Percentiles rank a stretch among this genome's conserved stretches.
phyloP scores from a whole-genome alignment of 2,797 vertebrate genomes.

The Novumbra hubbsi region DNA sequence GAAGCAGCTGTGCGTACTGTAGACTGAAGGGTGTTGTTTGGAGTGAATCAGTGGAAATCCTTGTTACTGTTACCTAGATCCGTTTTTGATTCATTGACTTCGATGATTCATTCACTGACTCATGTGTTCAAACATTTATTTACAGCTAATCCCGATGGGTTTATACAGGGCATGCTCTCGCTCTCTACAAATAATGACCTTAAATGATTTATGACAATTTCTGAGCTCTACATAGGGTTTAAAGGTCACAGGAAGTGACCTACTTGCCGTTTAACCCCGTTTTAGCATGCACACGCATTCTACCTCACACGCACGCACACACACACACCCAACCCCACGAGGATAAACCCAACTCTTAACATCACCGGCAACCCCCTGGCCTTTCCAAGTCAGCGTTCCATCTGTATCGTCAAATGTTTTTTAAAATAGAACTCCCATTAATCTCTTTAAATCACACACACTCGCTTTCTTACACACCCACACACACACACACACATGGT shows the following conservation, averaged over 20 bases:
- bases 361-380: neutral
- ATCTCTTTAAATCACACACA: constrained; percentile 34
- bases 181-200: constrained; percentile 16
- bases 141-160: neutral
- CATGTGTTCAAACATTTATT: neutral
- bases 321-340: constrained; percentile 19
- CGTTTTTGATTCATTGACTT: neutral
- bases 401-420: constrained; percentile 51
- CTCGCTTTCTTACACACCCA: constrained; percentile 7
- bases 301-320: constrained; percentile 23
- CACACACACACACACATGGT: constrained; percentile 11
- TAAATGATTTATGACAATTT: neutral
- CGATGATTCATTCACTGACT: neutral
- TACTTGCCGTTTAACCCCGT: constrained; percentile 49
- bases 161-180: neutral
- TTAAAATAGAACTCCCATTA: constrained; percentile 43
- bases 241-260: constrained; percentile 37
- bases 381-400: constrained; percentile 53
- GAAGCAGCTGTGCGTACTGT: neutral
- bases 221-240: constrained; percentile 8
- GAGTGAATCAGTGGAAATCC: neutral
- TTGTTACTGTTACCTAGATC: neutral
- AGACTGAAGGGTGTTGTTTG: neutral
- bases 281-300: constrained; percentile 27
- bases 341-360: constrained; percentile 24